phyloP scores from a whole-genome alignment of 1,140 invertebrate species.

The Maconellicoccus hirsutus region DNA sequence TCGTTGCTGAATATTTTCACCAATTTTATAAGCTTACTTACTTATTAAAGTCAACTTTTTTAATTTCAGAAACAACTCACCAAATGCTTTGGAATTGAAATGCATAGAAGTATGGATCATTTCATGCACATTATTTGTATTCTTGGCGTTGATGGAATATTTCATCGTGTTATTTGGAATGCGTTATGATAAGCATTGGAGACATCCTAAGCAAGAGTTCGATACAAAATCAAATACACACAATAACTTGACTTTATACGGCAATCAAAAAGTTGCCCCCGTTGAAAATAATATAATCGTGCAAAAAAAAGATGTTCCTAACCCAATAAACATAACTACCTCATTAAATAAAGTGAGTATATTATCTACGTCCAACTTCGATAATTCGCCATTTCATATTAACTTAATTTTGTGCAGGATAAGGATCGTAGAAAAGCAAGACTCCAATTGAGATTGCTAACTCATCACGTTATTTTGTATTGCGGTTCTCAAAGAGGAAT shows the following conservation, averaged over 20 bases:
- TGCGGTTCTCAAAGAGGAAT: conserved; percentile 44
- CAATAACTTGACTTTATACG: neutral
- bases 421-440: conserved; percentile 17
- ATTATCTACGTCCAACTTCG: too few species aligned
- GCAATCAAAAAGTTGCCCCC: neutral
- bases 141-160: conserved; percentile 57
- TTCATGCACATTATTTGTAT: conserved; percentile 58
- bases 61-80: conserved; percentile 44
- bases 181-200: conserved; percentile 47
- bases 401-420: neutral
- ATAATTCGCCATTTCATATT: too few species aligned
- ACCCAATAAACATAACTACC: neutral
- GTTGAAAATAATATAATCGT: conserved; percentile 6
- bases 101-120: conserved; percentile 61
- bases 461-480: conserved; percentile 42
- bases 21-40: neutral
- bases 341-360: neutral
- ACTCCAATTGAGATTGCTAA: conserved; percentile 35
- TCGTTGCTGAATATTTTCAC: neutral
- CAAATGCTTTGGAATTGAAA: conserved; percentile 49
- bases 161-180: conserved; percentile 52
- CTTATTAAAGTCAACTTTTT: neutral
- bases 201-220: conserved; percentile 40
- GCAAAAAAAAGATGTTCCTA: conserved; percentile 12
- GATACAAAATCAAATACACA: conserved; percentile 20